Base-by-base conservation (phyloP, 2,888 invertebrate genomes). In the Diachrysia chrysitis region DNA sequence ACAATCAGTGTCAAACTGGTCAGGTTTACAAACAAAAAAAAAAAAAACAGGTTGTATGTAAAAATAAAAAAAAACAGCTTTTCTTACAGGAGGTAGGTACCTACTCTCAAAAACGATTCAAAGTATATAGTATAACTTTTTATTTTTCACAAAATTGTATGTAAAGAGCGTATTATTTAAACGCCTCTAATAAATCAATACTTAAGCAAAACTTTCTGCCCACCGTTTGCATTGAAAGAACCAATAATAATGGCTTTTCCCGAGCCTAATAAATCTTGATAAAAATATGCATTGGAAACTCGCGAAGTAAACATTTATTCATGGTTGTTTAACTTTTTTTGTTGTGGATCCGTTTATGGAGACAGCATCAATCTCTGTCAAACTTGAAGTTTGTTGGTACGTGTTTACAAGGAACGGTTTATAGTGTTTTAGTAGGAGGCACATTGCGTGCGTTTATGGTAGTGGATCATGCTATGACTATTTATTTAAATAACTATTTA, bases 351-450 rank as follows among this genome's bases (percentile, higher is more conserved):
- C 66, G 66, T 72, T 79, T 82, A 82, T 71, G 61, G 69, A 73
- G 69, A 54, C 59, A 75, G 71, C 85, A 89, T 89, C 88, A 76
- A 85, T 89, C 89, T 83, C 71, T 85, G 89, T 89, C 88, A 82
- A 58, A 16, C 70, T 76, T 68, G 68, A 78, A 79, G 71, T 79
- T 82, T 71, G 56, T 68, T 56, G 62, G 19, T 55, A 63, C 48
- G 6, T 62, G 61, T 75, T 75, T 58, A 69, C 64, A 35, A 37
- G 25, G 61, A 19, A 57, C 37, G 17, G 46, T n/a, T 42, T 46
- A 9, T 6, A 46, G 17, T 46, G n/a, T n/a, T n/a, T n/a, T n/a
- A n/a, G n/a, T n/a, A n/a, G n/a, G n/a, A n/a, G n/a, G n/a, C 16
- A 42, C n/a, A n/a, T 17, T 17, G 17, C 7, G n/a, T 1, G 2